A percentile compares a stretch with the other conserved stretches of the same genome.
Evolutionary conservation across 2,113 vertebrate genomes (phyloP).

Genomic region (Phaethon lepturus): DNA sequence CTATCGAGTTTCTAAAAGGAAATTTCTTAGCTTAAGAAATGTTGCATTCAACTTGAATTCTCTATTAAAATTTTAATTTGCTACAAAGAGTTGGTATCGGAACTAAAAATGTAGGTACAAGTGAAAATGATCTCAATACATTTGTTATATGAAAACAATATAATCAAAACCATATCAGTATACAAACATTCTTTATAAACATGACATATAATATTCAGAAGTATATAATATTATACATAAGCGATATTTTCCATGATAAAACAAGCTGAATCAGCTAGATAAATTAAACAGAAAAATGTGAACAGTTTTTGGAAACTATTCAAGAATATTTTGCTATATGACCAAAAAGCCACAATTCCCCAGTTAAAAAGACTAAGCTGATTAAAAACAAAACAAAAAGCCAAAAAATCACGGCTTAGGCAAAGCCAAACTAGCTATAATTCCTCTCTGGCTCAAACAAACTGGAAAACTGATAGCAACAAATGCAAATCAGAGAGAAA

Average conservation of each 20-base stretch:
- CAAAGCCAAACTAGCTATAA: neutral
- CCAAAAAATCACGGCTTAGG: rapidly evolving
- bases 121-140: neutral
- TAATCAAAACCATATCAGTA: neutral
- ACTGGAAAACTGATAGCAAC: neutral
- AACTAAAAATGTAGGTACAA: neutral
- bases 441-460: neutral
- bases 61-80: neutral
- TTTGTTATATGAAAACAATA: neutral
- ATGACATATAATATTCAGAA: neutral
- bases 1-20: neutral
- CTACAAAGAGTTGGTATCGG: neutral
- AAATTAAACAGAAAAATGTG: neutral
- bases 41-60: neutral
- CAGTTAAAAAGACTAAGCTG: neutral
- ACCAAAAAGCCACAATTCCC: neutral
- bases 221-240: neutral
- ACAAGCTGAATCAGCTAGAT: neutral
- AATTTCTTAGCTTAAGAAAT: neutral
- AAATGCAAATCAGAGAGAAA: neutral
- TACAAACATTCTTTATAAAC: neutral
- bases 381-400: neutral
- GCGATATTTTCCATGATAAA: neutral
- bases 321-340: neutral
- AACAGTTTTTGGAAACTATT: neutral